Evolutionary conservation across 2,888 invertebrate genomes (phyloP).

Genomic region (Phengaris alcon): DNA sequence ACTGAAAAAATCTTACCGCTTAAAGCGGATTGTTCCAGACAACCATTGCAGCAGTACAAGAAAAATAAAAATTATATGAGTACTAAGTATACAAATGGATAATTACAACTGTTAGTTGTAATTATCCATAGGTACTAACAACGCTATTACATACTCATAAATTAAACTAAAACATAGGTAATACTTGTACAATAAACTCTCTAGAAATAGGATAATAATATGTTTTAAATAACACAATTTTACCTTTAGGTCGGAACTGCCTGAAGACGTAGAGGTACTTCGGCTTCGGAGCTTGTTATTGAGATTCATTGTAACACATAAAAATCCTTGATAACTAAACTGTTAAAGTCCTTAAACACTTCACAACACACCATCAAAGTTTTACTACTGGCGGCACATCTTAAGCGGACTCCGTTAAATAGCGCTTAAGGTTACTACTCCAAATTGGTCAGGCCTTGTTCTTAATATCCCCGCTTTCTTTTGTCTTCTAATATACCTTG

Average conservation of each 20-base stretch:
- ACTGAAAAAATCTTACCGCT: no score
- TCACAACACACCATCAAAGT: background rate
- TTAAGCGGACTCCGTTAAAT: conserved; percentile 35
- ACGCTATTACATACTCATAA: no score
- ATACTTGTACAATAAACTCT: no score
- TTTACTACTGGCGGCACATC: conserved; percentile 14
- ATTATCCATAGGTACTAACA: no score
- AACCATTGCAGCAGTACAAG: no score
- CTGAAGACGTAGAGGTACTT: conserved; percentile 67
- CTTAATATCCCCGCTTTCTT: conserved; percentile 33
- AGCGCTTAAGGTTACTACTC: conserved; percentile 36
- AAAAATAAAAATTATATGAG: no score
- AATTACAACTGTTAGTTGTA: no score
- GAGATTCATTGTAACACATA: conserved; percentile 47
- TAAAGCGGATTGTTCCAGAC: no score
- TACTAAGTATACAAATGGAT: no score
- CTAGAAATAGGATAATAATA: background rate
- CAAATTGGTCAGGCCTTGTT: conserved; percentile 35
- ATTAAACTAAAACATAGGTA: no score
- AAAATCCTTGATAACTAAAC: conserved; percentile 21
- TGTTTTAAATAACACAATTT: background rate
- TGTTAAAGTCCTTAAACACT: conserved; percentile 9
- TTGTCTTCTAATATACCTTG: conserved; percentile 15
- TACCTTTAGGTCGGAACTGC: conserved; percentile 68
- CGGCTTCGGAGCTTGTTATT: conserved; percentile 57